These are phyloP conservation scores for Torymus auratus DNA, from an alignment of 2,888 invertebrate species.

Conservation along the genomic window DNA sequence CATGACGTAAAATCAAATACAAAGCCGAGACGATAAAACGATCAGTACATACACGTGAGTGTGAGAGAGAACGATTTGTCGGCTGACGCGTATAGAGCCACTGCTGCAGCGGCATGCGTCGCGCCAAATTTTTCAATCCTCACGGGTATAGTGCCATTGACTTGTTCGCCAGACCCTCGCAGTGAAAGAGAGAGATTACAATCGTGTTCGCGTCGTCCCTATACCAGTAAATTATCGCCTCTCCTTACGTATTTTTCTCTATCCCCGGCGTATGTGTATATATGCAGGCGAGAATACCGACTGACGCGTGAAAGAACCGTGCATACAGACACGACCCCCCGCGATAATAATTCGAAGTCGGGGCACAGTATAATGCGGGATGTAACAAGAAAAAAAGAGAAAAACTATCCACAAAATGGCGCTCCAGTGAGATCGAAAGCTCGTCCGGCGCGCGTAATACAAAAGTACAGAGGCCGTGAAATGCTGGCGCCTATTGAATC, in stretches of 20 bases:
- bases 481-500: constrained; percentile 38
- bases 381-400: constrained; percentile 1
- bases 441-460: constrained; percentile 17
- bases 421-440: constrained; percentile 37
- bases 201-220: constrained; percentile 38
- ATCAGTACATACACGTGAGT: background rate
- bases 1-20: constrained; percentile 53
- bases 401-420: background rate
- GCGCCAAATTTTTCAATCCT: constrained; percentile 49
- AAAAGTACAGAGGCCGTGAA: constrained; percentile 36
- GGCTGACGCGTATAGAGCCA: background rate
- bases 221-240: constrained; percentile 44
- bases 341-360: constrained; percentile 50
- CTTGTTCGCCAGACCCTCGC: constrained; percentile 38
- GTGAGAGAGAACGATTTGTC: constrained; percentile 50
- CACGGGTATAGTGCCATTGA: constrained; percentile 21
- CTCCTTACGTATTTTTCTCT: constrained; percentile 3
- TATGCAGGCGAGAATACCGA: too few species aligned
- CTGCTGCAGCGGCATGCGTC: background rate
- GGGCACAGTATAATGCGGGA: background rate
- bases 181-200: constrained; percentile 34
- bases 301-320: too few species aligned
- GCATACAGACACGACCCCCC: background rate
- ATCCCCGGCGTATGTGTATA: background rate
- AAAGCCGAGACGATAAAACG: constrained; percentile 54